phyloP scores from a whole-genome alignment of 2,797 vertebrate species.

The Eidolon dupreanum region DNA sequence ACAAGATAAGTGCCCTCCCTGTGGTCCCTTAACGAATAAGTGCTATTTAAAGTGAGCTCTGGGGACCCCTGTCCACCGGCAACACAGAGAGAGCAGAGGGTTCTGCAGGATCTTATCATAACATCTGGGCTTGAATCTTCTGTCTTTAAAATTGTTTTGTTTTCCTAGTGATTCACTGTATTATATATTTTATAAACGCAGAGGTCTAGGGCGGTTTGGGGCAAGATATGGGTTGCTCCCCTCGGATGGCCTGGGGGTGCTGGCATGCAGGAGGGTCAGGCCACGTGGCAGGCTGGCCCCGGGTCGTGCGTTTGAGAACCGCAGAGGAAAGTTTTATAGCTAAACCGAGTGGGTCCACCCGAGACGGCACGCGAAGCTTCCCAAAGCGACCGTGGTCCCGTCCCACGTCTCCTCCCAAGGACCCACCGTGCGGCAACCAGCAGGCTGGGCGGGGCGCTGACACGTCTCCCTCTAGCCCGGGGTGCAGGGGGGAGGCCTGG shows the following conservation, averaged over 20 bases:
- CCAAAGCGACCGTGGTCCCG: not conserved
- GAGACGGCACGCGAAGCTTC: not conserved
- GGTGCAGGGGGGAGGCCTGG: not conserved
- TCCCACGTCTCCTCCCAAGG: accelerated
- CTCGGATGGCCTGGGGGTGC: accelerated
- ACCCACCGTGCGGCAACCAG: accelerated
- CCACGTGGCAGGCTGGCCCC: too few relatives aligned
- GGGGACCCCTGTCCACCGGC: not conserved
- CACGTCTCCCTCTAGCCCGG: not conserved
- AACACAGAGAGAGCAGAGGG: not conserved
- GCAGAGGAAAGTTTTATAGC: too few relatives aligned
- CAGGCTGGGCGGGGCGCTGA: accelerated
- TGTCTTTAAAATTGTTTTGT: not conserved
- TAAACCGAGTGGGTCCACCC: not conserved
- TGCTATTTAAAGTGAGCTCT: not conserved
- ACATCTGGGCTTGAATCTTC: not conserved
- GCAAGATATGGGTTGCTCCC: not conserved
- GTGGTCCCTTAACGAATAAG: not conserved
- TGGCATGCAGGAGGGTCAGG: too few relatives aligned
- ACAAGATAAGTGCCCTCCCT: not conserved
- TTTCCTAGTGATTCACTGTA: not conserved
- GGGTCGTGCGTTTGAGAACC: not conserved
- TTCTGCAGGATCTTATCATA: not conserved
- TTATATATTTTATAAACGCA: not conserved
- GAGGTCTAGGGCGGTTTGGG: not conserved